These are phyloP conservation scores for Argopecten irradians DNA, from an alignment of 1,140 invertebrate species.

Conservation along the genomic window DNA sequence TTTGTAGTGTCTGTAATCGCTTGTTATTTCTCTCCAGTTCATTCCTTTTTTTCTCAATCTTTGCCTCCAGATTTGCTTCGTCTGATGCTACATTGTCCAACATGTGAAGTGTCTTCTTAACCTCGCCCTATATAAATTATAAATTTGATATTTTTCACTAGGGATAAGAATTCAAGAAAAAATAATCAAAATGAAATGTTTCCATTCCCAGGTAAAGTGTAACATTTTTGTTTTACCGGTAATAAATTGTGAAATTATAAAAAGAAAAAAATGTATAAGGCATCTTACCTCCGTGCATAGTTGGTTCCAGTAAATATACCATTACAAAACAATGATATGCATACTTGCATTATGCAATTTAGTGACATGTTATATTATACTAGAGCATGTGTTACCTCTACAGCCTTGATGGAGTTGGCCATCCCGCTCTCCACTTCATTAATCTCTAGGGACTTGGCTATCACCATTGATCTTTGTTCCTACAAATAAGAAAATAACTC, in stretches of 20 bases:
- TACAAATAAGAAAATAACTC: slow-evolving; percentile 51
- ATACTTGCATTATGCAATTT: background rate
- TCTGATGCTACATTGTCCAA: slow-evolving; percentile 91
- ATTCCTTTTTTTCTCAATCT: slow-evolving; percentile 92
- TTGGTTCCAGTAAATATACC: too few species aligned
- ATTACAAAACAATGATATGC: too few species aligned
- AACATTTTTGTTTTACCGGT: too few species aligned
- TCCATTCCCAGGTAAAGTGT: too few species aligned
- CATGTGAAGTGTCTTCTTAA: slow-evolving; percentile 84
- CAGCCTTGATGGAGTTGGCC: slow-evolving; percentile 79
- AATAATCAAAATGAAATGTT: too few species aligned
- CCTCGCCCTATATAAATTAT: slow-evolving; percentile 79
- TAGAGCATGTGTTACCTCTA: slow-evolving; percentile 79
- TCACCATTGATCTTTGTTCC: slow-evolving; percentile 79
- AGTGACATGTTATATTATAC: background rate
- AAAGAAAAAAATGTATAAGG: too few species aligned
- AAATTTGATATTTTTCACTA: too few species aligned
- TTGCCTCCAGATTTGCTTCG: slow-evolving; percentile 90
- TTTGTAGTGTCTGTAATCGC: slow-evolving; percentile 90
- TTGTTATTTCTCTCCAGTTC: slow-evolving; percentile 96
- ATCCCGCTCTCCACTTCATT: slow-evolving; percentile 85
- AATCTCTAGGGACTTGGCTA: slow-evolving; percentile 89
- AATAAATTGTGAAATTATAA: too few species aligned
- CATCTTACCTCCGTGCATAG: too few species aligned
- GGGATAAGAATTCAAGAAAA: too few species aligned